A percentile compares a stretch with the other conserved stretches of the same genome.
Evolutionary conservation across 2,888 invertebrate genomes (phyloP).

Genomic region (Abrostola triplasia): DNA sequence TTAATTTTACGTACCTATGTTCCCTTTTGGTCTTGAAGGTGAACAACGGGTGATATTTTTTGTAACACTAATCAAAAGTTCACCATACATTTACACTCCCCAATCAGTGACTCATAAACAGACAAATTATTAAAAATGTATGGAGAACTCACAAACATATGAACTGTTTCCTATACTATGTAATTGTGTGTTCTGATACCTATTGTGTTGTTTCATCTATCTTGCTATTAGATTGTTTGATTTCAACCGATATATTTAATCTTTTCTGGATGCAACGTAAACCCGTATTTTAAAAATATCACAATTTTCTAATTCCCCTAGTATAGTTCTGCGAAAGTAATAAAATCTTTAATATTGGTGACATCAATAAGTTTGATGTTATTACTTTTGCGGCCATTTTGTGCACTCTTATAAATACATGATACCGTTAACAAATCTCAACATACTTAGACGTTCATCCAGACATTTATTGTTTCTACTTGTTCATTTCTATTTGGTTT

Average conservation of each 20-base stretch:
- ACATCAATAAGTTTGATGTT: background rate
- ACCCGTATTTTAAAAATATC: conserved; percentile 13
- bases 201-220: conserved; percentile 42
- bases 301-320: conserved; percentile 2
- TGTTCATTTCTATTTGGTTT: conserved; percentile 81
- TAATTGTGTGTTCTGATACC: conserved; percentile 41
- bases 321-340: conserved; percentile 13
- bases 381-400: conserved; percentile 7
- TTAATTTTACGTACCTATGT: too few relatives aligned
- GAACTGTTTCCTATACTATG: conserved; percentile 1
- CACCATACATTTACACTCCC: conserved; percentile 9
- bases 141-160: conserved; percentile 3
- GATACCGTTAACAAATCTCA: conserved; percentile 7
- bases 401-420: conserved; percentile 11
- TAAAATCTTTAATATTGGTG: background rate
- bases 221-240: conserved; percentile 51
- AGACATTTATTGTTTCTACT: conserved; percentile 69
- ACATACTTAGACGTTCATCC: conserved; percentile 48
- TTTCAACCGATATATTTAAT: conserved; percentile 39
- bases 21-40: too few relatives aligned
- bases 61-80: conserved; percentile 1
- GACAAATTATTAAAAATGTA: conserved; percentile 12
- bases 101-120: background rate
- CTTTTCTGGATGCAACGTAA: conserved; percentile 61
- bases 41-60: conserved; percentile 1